Evolutionary conservation across 2,113 vertebrate species (phyloP), one percentile per base, ranked within the genome.

Genomic region (Machaerirhynchus nigripectus): DNA sequence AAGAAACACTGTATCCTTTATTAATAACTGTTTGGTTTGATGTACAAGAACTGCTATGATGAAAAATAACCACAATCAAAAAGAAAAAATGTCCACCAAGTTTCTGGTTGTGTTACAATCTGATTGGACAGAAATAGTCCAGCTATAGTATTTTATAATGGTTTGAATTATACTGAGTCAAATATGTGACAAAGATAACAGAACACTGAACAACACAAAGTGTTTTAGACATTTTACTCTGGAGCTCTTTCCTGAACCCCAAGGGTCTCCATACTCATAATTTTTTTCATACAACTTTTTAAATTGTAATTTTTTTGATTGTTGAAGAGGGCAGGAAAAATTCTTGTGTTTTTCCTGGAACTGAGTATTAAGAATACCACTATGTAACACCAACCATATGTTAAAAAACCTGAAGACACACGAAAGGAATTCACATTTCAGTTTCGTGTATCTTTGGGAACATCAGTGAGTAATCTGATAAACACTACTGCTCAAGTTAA

Each of bases 201-300:
- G 15, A 76, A 49, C 4, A 47, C 17, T 27, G 50, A 90, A 61
- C 13, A 90, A 11, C 28, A 68, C 31, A 49, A 86, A 13, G 4
- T 5, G 2, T 30, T 89, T 61, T 19, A 40, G 27, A 71, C 11
- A 57, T 60, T 88, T 86, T 70, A 74, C 20, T 73, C 26, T 13
- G 6, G 7, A 89, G 37, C 13, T 24, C 50, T 57, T 82, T 40
- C 53, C 40, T 40, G 13, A 88, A 64, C 9, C 4, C 14, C 22
- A 27, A 53, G 4, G 10, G 46, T 57, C 23, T 53, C 8, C 27
- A 61, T 2, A 63, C 0, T 53, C 13, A 26, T 0, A 30, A 2
- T 3, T 6, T 42, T 89, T 74, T 70, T 31, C 2, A 49, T 13
- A 18, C 0, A 40, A 5, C 1, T 22, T 63, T 69, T 31, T 61